These are phyloP conservation scores for Thera britannica DNA, from an alignment of 2,888 invertebrate species.

Conservation along the genomic window DNA sequence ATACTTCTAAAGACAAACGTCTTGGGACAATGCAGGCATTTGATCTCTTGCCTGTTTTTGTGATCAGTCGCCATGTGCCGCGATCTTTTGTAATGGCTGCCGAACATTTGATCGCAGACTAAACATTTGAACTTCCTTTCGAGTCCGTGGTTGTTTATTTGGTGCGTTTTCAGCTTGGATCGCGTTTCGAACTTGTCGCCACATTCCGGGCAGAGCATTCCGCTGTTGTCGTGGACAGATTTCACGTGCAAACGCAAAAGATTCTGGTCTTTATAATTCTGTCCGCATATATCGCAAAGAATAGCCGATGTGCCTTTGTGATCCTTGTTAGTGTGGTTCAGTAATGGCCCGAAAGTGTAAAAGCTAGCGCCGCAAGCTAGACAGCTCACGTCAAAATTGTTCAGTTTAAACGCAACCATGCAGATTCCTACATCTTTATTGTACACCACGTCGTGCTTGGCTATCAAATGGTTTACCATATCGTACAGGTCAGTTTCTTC, in stretches of 20 bases:
- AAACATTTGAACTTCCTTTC: constrained; percentile 82
- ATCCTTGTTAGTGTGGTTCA: constrained; percentile 76
- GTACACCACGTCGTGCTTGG: constrained; percentile 61
- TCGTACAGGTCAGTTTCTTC: constrained; percentile 65
- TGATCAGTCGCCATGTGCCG: constrained; percentile 75
- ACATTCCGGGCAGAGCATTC: constrained; percentile 70
- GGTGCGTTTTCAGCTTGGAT: constrained; percentile 79
- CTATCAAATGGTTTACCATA: constrained; percentile 69
- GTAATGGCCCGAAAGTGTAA: constrained; percentile 71
- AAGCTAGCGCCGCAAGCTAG: constrained; percentile 69
- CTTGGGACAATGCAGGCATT: constrained; percentile 76
- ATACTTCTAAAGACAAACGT: constrained; percentile 76
- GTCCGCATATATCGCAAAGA: constrained; percentile 75
- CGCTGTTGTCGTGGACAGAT: constrained; percentile 68
- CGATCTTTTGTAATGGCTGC: constrained; percentile 72
- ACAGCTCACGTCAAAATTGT: constrained; percentile 67
- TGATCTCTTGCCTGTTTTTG: constrained; percentile 69
- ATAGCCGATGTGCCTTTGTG: constrained; percentile 75
- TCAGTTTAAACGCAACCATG: constrained; percentile 74
- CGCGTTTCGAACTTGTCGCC: constrained; percentile 78
- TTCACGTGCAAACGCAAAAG: constrained; percentile 68
- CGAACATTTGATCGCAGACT: constrained; percentile 69
- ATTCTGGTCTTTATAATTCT: constrained; percentile 71
- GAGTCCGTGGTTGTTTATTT: constrained; percentile 69
- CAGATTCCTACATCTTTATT: constrained; percentile 74